These are phyloP conservation scores for Ammodytes dubius DNA, from an alignment of 2,113 vertebrate genomes.

Conservation along the genomic window DNA sequence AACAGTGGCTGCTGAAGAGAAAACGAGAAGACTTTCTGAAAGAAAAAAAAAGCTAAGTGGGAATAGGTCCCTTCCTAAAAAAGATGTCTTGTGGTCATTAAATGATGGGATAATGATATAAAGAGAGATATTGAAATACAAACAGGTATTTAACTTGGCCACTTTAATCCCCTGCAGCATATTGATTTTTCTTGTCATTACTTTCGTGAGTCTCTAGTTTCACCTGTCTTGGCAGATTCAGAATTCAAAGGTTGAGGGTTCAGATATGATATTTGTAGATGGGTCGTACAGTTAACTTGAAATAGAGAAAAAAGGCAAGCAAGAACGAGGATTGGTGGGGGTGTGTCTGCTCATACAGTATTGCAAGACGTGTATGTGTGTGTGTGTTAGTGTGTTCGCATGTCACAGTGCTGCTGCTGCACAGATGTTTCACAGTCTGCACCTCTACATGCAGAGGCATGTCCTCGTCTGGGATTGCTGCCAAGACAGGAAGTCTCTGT, in stretches of 20 bases:
- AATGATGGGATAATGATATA: background rate
- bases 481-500: slow-evolving; percentile 85
- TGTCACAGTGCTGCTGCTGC: slow-evolving; percentile 74
- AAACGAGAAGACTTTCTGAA: background rate
- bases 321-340: slow-evolving; percentile 21
- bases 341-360: slow-evolving; percentile 16
- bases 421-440: slow-evolving; percentile 92
- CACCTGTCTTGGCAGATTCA: slow-evolving; percentile 37
- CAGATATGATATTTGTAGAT: slow-evolving; percentile 30
- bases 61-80: background rate
- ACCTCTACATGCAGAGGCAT: slow-evolving; percentile 89
- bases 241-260: slow-evolving; percentile 3
- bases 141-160: slow-evolving; percentile 4
- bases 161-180: background rate
- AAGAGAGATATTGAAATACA: background rate
- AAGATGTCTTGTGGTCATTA: background rate
- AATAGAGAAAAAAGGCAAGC: slow-evolving; percentile 33
- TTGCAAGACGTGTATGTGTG: slow-evolving; percentile 26
- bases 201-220: slow-evolving; percentile 17
- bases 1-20: background rate
- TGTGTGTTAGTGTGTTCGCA: slow-evolving; percentile 71
- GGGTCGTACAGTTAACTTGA: slow-evolving; percentile 39
- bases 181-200: slow-evolving; percentile 11
- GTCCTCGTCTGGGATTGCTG: slow-evolving; percentile 88
- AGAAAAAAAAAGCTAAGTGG: background rate